phyloP scores from a whole-genome alignment of 2,888 invertebrate genomes.

The Cosmia trapezina region DNA sequence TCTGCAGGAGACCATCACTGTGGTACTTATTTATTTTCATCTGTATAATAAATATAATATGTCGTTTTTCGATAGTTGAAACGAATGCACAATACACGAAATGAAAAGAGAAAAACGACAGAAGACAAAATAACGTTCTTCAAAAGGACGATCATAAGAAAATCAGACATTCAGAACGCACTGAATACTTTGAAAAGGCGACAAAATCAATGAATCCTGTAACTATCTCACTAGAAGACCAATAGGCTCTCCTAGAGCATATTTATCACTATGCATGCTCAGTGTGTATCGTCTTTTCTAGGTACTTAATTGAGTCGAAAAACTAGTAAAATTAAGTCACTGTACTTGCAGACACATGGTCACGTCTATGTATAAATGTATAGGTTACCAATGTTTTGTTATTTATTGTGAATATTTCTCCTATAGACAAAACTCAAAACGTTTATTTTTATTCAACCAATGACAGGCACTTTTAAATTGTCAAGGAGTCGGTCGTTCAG shows the following conservation, averaged over 20 bases:
- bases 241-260: background rate
- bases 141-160: background rate
- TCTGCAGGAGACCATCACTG: slow-evolving; percentile 2
- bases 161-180: background rate
- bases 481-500: too few species aligned
- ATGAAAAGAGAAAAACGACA: background rate
- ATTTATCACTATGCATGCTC: too few species aligned
- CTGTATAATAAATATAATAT: background rate
- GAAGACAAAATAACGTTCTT: background rate
- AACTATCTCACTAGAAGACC: background rate
- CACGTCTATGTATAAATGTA: background rate
- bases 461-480: background rate
- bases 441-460: too few species aligned
- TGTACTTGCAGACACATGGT: background rate
- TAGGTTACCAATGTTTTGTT: background rate
- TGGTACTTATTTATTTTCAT: background rate
- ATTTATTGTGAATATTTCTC: background rate
- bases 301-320: background rate
- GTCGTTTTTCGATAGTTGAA: background rate
- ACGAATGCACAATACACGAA: background rate
- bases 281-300: background rate
- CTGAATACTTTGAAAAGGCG: background rate
- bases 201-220: background rate
- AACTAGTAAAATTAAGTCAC: background rate
- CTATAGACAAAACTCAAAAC: background rate